These are phyloP conservation scores for Hyaena hyaena DNA, from an alignment of 2,113 vertebrate species.

Conservation along the genomic window DNA sequence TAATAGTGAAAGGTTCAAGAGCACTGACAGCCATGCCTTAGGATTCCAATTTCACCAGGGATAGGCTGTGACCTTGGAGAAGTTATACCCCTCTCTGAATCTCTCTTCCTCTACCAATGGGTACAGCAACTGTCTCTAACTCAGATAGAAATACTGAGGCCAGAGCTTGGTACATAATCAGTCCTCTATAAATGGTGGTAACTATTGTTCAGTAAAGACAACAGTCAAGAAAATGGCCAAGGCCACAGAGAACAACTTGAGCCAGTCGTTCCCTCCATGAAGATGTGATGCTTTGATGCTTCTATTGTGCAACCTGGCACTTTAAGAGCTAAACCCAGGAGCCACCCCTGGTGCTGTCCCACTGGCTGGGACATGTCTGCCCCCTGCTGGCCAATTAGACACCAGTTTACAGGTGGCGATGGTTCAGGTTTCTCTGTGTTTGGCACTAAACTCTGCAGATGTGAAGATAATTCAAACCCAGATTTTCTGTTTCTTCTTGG, in stretches of 20 bases:
- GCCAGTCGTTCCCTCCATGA: neutral
- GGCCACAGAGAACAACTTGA: too few species aligned
- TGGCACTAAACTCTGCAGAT: neutral
- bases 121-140: neutral
- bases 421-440: neutral
- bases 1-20: accelerated
- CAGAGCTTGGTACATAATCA: neutral
- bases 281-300: neutral
- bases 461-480: neutral
- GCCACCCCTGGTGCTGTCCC: neutral
- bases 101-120: neutral
- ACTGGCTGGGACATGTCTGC: neutral
- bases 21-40: too few species aligned
- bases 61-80: neutral
- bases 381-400: neutral
- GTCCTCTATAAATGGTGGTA: neutral
- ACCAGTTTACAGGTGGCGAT: neutral
- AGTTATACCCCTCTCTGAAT: neutral
- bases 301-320: neutral
- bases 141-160: neutral
- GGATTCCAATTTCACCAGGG: neutral
- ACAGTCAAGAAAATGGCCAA: neutral
- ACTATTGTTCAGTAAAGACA: neutral
- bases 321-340: neutral
- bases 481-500: neutral